Percentiles rank a stretch among this genome's conserved stretches.
Conservation (phyloP, 2,888 invertebrate genomes). For the Entomobrya proxima region DNA sequence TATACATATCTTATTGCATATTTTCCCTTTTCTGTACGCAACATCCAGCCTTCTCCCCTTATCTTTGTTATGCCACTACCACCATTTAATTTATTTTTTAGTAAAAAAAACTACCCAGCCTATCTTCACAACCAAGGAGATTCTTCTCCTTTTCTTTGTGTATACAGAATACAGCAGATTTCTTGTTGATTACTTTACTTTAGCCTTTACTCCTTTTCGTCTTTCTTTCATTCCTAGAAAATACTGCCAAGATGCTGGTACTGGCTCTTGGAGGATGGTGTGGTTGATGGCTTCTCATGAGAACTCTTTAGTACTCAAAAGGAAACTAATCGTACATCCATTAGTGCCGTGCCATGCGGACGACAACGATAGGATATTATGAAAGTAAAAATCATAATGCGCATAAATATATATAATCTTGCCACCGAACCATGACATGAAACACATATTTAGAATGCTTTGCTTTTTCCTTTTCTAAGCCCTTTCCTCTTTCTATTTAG, state of each 20-base stretch:
- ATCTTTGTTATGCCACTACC: background rate
- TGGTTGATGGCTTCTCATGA: slow-evolving; percentile 7
- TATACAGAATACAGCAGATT: slow-evolving; percentile 7
- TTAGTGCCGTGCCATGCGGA: slow-evolving; percentile 8
- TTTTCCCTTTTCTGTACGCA: background rate
- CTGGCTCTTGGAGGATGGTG: background rate
- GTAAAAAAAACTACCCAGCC: too few relatives aligned
- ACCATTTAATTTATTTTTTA: slow-evolving; percentile 32
- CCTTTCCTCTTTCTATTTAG: slow-evolving; percentile 25
- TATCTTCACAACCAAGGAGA: background rate
- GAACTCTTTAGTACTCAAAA: background rate
- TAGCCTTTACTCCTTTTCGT: background rate
- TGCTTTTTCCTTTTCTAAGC: slow-evolving; percentile 10
- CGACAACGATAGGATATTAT: background rate
- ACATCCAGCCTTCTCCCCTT: background rate
- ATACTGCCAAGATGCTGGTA: slow-evolving; percentile 11
- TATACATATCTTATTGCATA: background rate
- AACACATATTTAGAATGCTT: slow-evolving; percentile 11
- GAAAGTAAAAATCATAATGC: background rate
- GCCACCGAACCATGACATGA: background rate
- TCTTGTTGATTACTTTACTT: slow-evolving; percentile 32
- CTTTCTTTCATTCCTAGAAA: background rate
- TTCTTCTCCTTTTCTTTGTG: background rate
- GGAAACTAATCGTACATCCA: background rate
- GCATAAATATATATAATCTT: too few relatives aligned